Evolutionary conservation across 2,113 vertebrate genomes (phyloP), one percentile per base, ranked within the genome.

Genomic region (Dromiciops gliroides): DNA sequence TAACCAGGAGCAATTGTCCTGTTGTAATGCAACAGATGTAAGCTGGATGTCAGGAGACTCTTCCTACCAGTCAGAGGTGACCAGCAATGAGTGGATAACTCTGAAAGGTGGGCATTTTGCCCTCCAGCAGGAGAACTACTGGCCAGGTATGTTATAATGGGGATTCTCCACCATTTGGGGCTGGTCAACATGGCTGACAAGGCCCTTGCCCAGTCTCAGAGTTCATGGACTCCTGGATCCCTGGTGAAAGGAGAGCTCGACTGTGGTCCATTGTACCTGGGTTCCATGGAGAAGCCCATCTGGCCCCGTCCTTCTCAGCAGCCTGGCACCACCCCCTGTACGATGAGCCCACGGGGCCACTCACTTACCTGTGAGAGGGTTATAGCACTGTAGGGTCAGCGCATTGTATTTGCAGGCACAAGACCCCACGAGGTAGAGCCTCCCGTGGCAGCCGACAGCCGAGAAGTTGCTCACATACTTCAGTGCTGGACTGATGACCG

Each of bases 401-500:
- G 99, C 98, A 0, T 99, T 99, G 98, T 99, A 99, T 97, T 99
- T 99, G 96, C 99, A 98, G 0, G 99, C 99, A 0, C 99, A 99
- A 31, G 99, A 99, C 8, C 99, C 99, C 95, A 99, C 99, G 96
- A 99, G 98, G 94, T 99, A 99, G 90, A 99, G 99, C 92, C 99
- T 99, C 95, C 99, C 99, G 37, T 96, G 95, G 97, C 99, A 99
- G 56, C 99, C 98, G 0, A 99, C 98, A 0, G 99, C 99, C 0
- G 99, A 99, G 94, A 99, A 99, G 97, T 99, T 99, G 48, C 99
- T 99, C 95, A 99, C 99, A 0, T 99, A 99, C 98, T 99, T 99
- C 94, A 99, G 98, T 26, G 99, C 99, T 0, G 99, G 99, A 94
- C 99, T 99, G 7, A 99, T 98, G 50, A 98, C 95, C 0, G 98